Evolutionary conservation across 2,113 vertebrate genomes (phyloP).

Genomic region (Asarcornis scutulata): DNA sequence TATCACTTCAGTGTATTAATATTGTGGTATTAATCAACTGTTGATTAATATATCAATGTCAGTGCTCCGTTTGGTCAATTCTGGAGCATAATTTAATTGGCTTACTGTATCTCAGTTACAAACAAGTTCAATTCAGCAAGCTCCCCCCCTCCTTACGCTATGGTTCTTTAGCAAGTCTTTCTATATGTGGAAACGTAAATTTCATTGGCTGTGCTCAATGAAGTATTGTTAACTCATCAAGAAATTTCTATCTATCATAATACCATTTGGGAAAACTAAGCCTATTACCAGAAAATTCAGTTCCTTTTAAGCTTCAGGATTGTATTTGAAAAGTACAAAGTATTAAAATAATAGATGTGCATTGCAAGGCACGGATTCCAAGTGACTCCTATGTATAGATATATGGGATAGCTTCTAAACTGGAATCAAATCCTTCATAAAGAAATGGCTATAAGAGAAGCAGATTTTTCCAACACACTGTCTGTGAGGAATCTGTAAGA

Average conservation of each 20-base stretch:
- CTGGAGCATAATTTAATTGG: background rate
- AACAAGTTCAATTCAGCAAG: background rate
- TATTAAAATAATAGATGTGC: constrained; percentile 25
- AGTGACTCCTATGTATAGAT: background rate
- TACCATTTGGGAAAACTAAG: constrained; percentile 31
- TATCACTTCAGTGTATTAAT: background rate
- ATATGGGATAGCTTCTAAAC: background rate
- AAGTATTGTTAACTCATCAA: constrained; percentile 6
- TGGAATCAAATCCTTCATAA: background rate
- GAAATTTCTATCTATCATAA: constrained; percentile 10
- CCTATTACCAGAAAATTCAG: constrained; percentile 15
- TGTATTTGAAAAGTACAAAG: constrained; percentile 29
- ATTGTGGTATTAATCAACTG: background rate
- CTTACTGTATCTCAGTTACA: background rate
- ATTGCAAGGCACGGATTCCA: background rate
- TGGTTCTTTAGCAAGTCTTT: background rate
- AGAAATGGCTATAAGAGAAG: background rate
- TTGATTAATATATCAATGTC: background rate
- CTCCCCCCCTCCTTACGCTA: background rate
- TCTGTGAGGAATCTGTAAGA: background rate
- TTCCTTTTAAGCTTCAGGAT: constrained; percentile 16
- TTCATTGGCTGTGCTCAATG: background rate
- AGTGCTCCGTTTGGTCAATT: background rate
- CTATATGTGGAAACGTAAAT: constrained; percentile 34
- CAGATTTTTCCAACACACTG: background rate